Conservation (phyloP, 2,113 vertebrate species). For the Turdus rufiventris region DNA sequence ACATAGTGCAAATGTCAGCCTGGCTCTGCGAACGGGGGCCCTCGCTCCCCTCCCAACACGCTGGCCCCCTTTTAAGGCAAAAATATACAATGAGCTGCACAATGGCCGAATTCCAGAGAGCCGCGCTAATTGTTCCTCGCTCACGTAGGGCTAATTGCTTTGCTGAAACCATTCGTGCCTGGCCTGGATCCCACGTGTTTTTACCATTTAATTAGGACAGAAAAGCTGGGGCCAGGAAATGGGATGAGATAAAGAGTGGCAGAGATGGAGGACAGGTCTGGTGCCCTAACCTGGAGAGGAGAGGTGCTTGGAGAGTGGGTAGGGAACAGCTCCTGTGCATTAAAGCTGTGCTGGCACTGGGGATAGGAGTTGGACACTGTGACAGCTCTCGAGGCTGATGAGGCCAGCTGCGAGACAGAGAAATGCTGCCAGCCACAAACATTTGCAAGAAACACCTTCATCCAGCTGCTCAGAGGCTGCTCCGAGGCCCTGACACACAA, state of each 20-base stretch:
- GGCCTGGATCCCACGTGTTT: constrained; percentile 52
- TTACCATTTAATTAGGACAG: constrained; percentile 54
- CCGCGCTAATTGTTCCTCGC: constrained; percentile 50
- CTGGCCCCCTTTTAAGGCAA: constrained; percentile 68
- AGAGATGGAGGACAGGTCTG: background rate
- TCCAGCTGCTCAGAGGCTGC: background rate
- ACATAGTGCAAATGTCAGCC: constrained; percentile 65
- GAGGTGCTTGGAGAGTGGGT: fast-evolving
- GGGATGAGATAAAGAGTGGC: constrained; percentile 6
- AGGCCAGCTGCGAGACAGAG: background rate
- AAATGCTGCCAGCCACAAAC: background rate
- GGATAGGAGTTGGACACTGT: background rate
- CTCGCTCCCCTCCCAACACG: constrained; percentile 32
- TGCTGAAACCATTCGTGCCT: constrained; percentile 31
- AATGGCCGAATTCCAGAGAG: constrained; percentile 66
- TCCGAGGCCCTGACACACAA: background rate
- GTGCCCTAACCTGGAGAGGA: background rate
- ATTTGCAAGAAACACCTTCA: background rate
- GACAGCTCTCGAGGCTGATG: background rate
- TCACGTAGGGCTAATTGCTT: constrained; percentile 64
- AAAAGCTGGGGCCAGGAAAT: constrained; percentile 14
- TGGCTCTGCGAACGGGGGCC: constrained; percentile 41
- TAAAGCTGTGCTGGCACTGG: background rate
- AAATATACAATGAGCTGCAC: constrained; percentile 62
- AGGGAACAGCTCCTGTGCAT: background rate